These are phyloP conservation scores for Trachelus stipa DNA, from an alignment of 2,888 invertebrate species.

Conservation along the genomic window DNA sequence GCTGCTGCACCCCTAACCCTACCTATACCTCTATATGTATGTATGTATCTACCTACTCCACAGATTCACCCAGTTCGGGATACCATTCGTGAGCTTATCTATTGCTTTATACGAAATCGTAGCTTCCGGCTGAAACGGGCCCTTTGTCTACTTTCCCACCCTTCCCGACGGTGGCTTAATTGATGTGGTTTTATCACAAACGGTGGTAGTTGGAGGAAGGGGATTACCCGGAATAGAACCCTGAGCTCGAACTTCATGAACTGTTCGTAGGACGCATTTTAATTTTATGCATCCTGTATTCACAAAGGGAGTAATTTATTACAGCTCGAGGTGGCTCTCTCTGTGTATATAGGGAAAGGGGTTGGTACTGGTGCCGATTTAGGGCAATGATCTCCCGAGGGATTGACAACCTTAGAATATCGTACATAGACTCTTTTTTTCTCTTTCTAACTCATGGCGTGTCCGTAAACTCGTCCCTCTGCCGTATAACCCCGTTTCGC, in stretches of 20 bases:
- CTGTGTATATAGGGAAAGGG: too few species aligned
- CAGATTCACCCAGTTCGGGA: background rate
- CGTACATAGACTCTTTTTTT: too few species aligned
- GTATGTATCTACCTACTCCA: background rate
- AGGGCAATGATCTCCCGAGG: too few species aligned
- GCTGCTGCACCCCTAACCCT: too few species aligned
- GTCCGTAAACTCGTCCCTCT: too few species aligned
- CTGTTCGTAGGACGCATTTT: constrained; percentile 24
- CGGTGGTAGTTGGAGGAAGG: too few species aligned
- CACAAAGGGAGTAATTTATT: constrained; percentile 33
- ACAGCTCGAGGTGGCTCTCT: constrained; percentile 12
- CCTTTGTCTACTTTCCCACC: constrained; percentile 1
- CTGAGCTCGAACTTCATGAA: too few species aligned
- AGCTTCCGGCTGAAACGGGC: background rate
- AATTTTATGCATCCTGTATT: constrained; percentile 32
- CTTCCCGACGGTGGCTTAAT: constrained; percentile 25
- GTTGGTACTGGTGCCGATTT: too few species aligned
- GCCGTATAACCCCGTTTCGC: too few species aligned
- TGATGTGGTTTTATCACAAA: constrained; percentile 25
- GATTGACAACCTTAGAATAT: too few species aligned
- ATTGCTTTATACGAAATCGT: constrained; percentile 3
- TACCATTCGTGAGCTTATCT: background rate
- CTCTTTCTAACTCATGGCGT: too few species aligned
- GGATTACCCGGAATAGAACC: background rate
- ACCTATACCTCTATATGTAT: too few species aligned